Evolutionary conservation across 30 jellyfish, hydroid and myxozoan genomes (phyloP), one percentile per base, ranked within the genome.

Genomic region (Rhopilema esculentum): DNA sequence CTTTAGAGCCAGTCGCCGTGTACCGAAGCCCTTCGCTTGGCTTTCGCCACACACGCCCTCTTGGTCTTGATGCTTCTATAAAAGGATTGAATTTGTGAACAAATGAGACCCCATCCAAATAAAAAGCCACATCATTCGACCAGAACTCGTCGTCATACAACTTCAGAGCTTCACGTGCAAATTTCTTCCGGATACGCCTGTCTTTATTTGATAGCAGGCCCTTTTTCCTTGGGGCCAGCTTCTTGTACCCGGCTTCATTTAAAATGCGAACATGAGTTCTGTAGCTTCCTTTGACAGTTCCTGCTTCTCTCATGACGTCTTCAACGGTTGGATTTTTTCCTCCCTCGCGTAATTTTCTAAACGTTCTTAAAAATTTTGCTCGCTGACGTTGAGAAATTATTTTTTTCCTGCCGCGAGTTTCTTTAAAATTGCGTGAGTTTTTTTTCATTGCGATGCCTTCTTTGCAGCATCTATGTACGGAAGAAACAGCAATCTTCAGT

Each of bases 31-130:
- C 76, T 66, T 66, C 76, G 26, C 28, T 66, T 22, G 16, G 16
- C 26, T 9, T 66, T 66, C 76, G 23, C 27, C 23, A 23, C 17
- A 66, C 23, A 12, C 76, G 17, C 16, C 27, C 76, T 66, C 23
- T 66, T 27, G 76, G 76, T 27, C 26, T 16, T 66, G 28, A 9
- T 19, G 27, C 28, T 66, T 66, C 26, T 66, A 16, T 22, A 9
- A 12, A 8, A 8, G 76, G 76, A 27, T 66, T 66, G 26, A 12
- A 8, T 22, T 66, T 66, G 26, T 66, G 76, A 15, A 66, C 26
- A 66, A 66, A 66, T 8, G 76, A 66, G 27, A 66, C 76, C 76
- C 27, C 76, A 66, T 66, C 76, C 23, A 66, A 66, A 66, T 66
- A 66, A 16, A 66, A 66, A 16, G 28, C 27, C 8, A 66, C 28